Evolutionary conservation across 2,888 invertebrate species (phyloP), one percentile per base, ranked within the genome.

Genomic region (Hirtodrosophila cameraria): DNA sequence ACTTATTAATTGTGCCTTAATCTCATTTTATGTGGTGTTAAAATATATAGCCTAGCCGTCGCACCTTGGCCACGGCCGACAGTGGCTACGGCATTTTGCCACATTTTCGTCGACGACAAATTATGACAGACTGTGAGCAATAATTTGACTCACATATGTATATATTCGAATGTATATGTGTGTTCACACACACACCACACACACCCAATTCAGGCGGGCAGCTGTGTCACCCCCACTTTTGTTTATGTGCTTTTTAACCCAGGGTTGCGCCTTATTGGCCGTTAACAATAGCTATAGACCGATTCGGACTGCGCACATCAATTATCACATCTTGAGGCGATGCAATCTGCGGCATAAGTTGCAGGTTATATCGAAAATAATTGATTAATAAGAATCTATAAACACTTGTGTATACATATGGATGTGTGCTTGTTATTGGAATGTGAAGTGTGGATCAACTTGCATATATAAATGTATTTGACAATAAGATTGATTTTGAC

Each of bases 121-220:
- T 85, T 82, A 81, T 85, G 75, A 82, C 75, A 66, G 68, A 78
- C 63, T 70, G 70, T 45, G 42, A 13, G 62, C 59, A 33, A 75
- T 78, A 68, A 81, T 69, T 81, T 9, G 16, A 46, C 13, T 30
- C 31, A 28, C 27, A 27, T 63, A 13, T 69, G n/a, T n/a, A n/a
- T n/a, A n/a, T n/a, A 53, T 42, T n/a, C 16, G 20, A 16, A 28
- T n/a, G 11, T 28, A 11, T 50, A 25, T 25, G n/a, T 30, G 31
- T 25, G n/a, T 30, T 27, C 25, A 23, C 12, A 43, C 20, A 48
- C 31, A 16, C 9, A 46, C n/a, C 23, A 13, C 18, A 23, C 8
- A 12, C 18, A n/a, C 13, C 9, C 36, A 20, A 12, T 12, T 13
- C 13, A 27, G 13, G 63, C 48, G 50, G 55, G 35, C 75, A 70